These are phyloP conservation scores for Enhydra lutris DNA, from an alignment of 2,113 vertebrate genomes.

Conservation along the genomic window DNA sequence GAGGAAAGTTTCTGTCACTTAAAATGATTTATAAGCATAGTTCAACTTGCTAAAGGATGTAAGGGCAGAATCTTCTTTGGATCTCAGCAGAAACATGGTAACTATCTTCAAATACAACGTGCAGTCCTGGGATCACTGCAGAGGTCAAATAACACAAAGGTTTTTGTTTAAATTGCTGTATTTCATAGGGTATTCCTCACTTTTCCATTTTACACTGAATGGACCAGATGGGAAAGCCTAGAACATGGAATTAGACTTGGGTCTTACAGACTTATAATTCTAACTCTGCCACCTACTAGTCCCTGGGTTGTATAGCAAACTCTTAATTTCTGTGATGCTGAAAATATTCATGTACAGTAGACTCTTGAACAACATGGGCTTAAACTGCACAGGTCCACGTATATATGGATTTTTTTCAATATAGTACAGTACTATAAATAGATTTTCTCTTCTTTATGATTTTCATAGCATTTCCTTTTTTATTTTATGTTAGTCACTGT, in stretches of 20 bases:
- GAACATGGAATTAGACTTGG: background rate
- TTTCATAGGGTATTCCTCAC: background rate
- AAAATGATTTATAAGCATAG: background rate
- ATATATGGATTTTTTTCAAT: background rate
- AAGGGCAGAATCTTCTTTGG: background rate
- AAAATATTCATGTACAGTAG: background rate
- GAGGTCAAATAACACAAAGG: background rate
- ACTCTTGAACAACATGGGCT: background rate
- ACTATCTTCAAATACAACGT: background rate
- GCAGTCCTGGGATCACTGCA: background rate
- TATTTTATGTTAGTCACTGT: too few relatives aligned
- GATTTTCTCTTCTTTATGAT: background rate
- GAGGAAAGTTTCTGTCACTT: background rate
- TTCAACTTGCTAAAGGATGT: background rate
- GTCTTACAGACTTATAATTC: background rate
- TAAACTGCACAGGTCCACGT: background rate
- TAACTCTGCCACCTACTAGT: background rate
- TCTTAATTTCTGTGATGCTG: background rate
- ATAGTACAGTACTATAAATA: background rate
- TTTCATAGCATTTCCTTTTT: background rate
- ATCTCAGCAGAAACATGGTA: background rate
- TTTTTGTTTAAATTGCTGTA: background rate
- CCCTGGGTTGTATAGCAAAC: background rate
- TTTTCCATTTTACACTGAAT: background rate
- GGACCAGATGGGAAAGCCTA: background rate